Base-by-base conservation (phyloP, 2,113 vertebrate species). In the Phalacrocorax carbo region DNA sequence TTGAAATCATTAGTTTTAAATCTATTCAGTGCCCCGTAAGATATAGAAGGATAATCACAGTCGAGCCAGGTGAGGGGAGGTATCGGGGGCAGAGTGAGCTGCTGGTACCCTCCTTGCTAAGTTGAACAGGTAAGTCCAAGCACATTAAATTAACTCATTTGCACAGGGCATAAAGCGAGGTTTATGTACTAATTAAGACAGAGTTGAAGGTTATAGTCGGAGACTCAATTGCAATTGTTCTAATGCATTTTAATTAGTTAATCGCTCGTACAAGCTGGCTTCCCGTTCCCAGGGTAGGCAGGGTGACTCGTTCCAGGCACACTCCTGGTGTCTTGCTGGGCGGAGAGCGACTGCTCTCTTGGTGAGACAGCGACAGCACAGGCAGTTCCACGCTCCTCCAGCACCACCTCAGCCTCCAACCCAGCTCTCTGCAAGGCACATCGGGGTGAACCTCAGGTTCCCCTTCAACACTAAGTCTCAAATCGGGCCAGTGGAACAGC, bases 11-110 rank as follows among this genome's bases (percentile, higher is more conserved):
- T 10, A 5, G 8, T 21, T 15, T 76, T 2, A 19, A 25, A 22
- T 5, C 6, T 11, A 5, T 20, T 44, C 34, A 25, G 48, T 42
- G 66, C n/a, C 42, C 58, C 3, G 0, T 1, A 4, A 32, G 76
- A 11, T 4, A 10, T 1, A 19, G 55, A 13, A 4, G 34, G 60
- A 17, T 6, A 54, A 15, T 30, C 38, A 22, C 62, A 32, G 71
- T 4, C 42, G 52, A 11, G 69, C 13, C 1, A 1, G 3, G 7
- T 1, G 11, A 30, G 49, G 13, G 38, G 49, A 58, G 30, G 36
- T 3, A 4, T 3, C 0, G 0, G 40, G 18, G 23, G 26, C 40
- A 20, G 42, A 48, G 18, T 5, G 64, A 84, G 27, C 49, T 17
- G 17, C 10, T 18, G 55, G n/a, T 21, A 10, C 27, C 34, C 40